Evolutionary conservation across 2,888 invertebrate species (phyloP).

Genomic region (Vandiemenella viatica): DNA sequence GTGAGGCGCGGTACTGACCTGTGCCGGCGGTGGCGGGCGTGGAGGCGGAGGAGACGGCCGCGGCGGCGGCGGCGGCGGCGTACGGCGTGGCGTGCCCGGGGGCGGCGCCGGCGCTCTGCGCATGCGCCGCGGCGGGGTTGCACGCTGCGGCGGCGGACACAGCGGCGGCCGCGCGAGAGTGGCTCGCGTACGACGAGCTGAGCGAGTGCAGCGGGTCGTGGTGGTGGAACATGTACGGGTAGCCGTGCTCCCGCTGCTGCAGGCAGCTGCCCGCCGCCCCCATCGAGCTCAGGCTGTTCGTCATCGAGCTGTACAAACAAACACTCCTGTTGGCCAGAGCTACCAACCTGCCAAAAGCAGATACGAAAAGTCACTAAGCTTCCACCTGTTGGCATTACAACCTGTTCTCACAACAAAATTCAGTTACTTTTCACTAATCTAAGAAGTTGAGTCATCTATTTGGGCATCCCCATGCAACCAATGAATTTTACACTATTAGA

Average conservation of each 20-base stretch:
- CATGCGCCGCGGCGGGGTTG: slow-evolving; percentile 64
- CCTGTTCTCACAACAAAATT: no score
- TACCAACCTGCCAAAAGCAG: no score
- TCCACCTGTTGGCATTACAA: no score
- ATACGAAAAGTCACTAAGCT: no score
- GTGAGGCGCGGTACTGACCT: no score
- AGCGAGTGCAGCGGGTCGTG: slow-evolving; percentile 66
- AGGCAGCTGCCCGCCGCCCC: slow-evolving; percentile 64
- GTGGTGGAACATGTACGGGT: slow-evolving; percentile 83
- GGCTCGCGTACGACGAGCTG: slow-evolving; percentile 53
- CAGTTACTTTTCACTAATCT: no score
- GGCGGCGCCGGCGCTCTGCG: slow-evolving; percentile 53
- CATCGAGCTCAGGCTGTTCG: slow-evolving; percentile 56
- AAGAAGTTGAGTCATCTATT: no score
- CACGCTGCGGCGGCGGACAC: slow-evolving; percentile 39
- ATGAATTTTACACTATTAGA: no score
- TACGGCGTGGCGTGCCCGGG: slow-evolving; percentile 48
- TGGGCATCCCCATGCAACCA: no score
- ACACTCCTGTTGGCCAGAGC: slow-evolving; percentile 10
- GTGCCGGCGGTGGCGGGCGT: slow-evolving; percentile 44
- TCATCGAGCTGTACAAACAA: slow-evolving; percentile 65
- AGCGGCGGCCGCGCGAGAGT: slow-evolving; percentile 42
- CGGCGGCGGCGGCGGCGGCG: slow-evolving; percentile 36
- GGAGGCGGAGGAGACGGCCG: slow-evolving; percentile 35
- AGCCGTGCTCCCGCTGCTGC: slow-evolving; percentile 48